phyloP scores from a whole-genome alignment of 2,797 vertebrate genomes.

The Hozukius guyotensis region DNA sequence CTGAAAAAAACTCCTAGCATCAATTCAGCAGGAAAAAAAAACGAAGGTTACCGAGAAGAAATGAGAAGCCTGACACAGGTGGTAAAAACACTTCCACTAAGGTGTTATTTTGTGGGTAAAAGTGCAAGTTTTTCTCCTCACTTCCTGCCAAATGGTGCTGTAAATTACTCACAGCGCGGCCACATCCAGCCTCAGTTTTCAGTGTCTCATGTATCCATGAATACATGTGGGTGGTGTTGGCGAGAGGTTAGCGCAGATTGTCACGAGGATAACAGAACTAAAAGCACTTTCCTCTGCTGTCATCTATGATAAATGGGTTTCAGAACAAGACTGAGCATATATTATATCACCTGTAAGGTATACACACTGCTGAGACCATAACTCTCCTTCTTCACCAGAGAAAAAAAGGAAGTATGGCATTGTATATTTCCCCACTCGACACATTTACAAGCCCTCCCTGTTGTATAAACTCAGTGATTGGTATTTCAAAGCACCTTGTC shows the following conservation, averaged over 20 bases:
- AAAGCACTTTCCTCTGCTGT: constrained; percentile 90
- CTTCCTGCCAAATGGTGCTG: constrained; percentile 87
- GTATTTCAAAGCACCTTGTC: constrained; percentile 96
- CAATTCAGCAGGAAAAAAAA: neutral
- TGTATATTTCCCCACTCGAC: constrained; percentile 92
- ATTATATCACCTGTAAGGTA: constrained; percentile 96
- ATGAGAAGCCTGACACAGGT: constrained; percentile 23
- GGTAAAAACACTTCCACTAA: constrained; percentile 13
- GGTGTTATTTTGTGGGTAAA: constrained; percentile 83
- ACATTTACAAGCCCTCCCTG: constrained; percentile 95
- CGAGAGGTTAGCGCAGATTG: constrained; percentile 36
- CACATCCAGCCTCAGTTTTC: constrained; percentile 27
- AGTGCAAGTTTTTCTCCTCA: constrained; percentile 85
- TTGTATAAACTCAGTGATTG: constrained; percentile 96
- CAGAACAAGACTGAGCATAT: constrained; percentile 90
- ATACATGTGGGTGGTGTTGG: constrained; percentile 55
- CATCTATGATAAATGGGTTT: constrained; percentile 89
- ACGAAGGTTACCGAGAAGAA: neutral
- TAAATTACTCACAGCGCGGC: constrained; percentile 86
- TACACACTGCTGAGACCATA: constrained; percentile 90
- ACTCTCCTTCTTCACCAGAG: constrained; percentile 92
- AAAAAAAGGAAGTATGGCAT: constrained; percentile 88
- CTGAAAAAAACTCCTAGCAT: neutral
- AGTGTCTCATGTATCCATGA: constrained; percentile 33
- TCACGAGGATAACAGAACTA: constrained; percentile 72